These are phyloP conservation scores for Diplodus sargus DNA, from an alignment of 2,797 vertebrate genomes.

Conservation along the genomic window DNA sequence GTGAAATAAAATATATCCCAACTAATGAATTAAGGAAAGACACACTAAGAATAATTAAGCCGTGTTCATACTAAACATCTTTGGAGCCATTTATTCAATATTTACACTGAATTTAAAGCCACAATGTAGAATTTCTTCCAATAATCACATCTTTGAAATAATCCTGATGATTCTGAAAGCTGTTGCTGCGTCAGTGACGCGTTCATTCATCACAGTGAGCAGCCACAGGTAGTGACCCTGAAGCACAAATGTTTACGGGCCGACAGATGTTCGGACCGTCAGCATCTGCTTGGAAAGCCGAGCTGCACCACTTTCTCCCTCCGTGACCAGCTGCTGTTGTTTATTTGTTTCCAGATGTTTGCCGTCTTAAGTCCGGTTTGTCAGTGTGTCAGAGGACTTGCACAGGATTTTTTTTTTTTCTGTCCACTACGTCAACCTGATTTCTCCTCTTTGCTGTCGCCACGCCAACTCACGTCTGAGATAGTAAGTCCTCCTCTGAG, in stretches of 20 bases:
- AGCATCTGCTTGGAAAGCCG: slow-evolving; percentile 53
- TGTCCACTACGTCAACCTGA: background rate
- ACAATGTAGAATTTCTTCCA: background rate
- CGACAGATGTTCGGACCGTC: slow-evolving; percentile 40
- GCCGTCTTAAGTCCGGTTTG: slow-evolving; percentile 11
- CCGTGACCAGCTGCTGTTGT: slow-evolving; percentile 55
- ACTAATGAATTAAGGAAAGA: too few relatives aligned
- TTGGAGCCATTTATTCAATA: background rate
- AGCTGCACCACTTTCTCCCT: background rate
- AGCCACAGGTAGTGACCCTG: slow-evolving; percentile 23
- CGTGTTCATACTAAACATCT: background rate
- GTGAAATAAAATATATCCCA: background rate
- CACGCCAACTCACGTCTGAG: background rate
- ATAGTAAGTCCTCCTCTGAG: background rate
- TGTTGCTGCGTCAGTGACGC: background rate
- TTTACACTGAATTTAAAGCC: background rate
- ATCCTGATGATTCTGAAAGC: background rate
- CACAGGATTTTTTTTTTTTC: background rate
- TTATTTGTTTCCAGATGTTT: slow-evolving; percentile 60
- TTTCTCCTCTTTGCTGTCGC: slow-evolving; percentile 5
- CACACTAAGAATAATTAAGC: background rate
- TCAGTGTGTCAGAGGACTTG: slow-evolving; percentile 1
- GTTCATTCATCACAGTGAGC: background rate
- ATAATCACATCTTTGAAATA: too few relatives aligned
- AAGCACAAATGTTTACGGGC: slow-evolving; percentile 18